Conservation (phyloP, 2,888 invertebrate genomes). For the Lasioglossum vierecki region DNA sequence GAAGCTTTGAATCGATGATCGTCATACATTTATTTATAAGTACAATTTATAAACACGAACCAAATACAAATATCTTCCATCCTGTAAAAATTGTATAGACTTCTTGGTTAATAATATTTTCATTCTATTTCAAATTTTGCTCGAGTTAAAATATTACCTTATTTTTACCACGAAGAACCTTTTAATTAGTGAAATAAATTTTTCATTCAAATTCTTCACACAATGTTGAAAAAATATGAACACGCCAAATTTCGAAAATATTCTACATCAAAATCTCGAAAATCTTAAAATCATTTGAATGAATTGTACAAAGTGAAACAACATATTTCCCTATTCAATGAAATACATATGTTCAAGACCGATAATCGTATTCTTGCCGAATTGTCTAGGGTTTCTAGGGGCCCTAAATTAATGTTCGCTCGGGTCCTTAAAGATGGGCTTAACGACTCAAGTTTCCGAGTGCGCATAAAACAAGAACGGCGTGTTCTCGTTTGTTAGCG, state of each 20-base stretch:
- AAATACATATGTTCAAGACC: not conserved
- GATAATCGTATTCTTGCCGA: not conserved
- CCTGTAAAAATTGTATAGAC: too few relatives aligned
- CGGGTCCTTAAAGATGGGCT: not conserved
- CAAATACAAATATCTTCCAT: not conserved
- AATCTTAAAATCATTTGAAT: too few relatives aligned
- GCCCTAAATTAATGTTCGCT: not conserved
- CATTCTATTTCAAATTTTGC: not conserved
- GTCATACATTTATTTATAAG: not conserved
- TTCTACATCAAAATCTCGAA: too few relatives aligned
- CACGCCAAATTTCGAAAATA: too few relatives aligned
- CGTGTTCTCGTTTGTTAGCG: constrained; percentile 25
- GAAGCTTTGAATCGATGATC: not conserved
- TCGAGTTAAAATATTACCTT: too few relatives aligned
- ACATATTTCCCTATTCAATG: not conserved
- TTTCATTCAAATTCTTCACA: not conserved
- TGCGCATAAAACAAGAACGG: constrained; percentile 31
- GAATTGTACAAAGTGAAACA: not conserved
- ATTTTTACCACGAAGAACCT: not conserved
- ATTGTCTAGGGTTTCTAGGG: not conserved
- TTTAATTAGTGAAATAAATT: not conserved
- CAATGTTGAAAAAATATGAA: too few relatives aligned
- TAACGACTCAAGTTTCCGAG: constrained; percentile 16
- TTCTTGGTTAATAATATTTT: too few relatives aligned
- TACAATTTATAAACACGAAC: not conserved